phyloP scores from a whole-genome alignment of 2,888 invertebrate species.

The Epistrophe grossulariae region DNA sequence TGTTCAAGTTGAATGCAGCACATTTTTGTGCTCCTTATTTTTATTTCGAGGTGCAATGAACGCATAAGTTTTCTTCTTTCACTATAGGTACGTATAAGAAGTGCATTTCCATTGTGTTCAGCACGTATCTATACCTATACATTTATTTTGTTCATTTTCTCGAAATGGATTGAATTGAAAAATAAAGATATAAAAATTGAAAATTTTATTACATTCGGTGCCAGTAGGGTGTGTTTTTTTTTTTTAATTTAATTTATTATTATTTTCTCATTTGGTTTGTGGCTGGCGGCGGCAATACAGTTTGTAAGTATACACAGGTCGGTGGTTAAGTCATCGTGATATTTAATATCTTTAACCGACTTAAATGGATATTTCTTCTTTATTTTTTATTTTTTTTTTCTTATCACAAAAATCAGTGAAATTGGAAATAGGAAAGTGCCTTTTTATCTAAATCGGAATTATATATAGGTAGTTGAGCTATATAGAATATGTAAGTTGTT shows the following conservation, averaged over 20 bases:
- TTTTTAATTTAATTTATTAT: background rate
- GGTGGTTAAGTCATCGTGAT: constrained; percentile 57
- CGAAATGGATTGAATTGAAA: constrained; percentile 28
- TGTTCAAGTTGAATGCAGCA: constrained; percentile 28
- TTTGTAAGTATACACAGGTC: background rate
- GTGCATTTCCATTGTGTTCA: constrained; percentile 59
- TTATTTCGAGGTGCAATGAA: constrained; percentile 67
- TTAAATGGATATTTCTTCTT: constrained; percentile 36
- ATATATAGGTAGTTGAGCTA: background rate
- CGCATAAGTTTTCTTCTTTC: constrained; percentile 58
- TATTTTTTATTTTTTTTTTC: constrained; percentile 12
- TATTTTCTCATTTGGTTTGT: constrained; percentile 35
- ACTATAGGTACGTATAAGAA: constrained; percentile 6
- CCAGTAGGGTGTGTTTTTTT: constrained; percentile 34
- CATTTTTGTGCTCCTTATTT: constrained; percentile 26
- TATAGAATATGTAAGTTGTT: background rate
- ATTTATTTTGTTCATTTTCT: constrained; percentile 1
- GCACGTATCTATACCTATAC: constrained; percentile 49
- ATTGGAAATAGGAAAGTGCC: constrained; percentile 42
- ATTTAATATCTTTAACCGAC: constrained; percentile 52
- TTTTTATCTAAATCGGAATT: constrained; percentile 48
- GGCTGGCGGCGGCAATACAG: constrained; percentile 20
- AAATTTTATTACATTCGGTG: constrained; percentile 58
- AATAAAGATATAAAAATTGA: constrained; percentile 52
- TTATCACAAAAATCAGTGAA: constrained; percentile 40